phyloP scores from a whole-genome alignment of 2,797 vertebrate species.

The Spinibarbus caldwelli region DNA sequence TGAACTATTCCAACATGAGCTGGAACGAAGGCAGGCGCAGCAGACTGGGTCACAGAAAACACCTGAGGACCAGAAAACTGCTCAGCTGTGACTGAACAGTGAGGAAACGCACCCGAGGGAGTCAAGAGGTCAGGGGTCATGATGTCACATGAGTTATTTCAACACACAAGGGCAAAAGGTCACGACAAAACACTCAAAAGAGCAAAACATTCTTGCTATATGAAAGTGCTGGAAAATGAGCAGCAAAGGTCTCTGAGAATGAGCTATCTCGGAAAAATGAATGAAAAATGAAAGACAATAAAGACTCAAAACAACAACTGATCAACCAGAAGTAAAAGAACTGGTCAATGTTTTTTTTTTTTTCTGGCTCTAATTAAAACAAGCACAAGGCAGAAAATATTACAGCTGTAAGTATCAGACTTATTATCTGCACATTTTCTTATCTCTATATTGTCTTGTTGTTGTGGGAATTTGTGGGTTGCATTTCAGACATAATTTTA shows the following conservation, averaged over 20 bases:
- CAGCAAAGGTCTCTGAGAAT: background rate
- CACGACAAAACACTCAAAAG: background rate
- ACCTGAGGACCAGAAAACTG: background rate
- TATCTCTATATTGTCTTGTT: background rate
- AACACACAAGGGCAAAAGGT: background rate
- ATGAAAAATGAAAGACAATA: background rate
- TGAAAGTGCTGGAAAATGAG: background rate
- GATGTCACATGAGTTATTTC: background rate
- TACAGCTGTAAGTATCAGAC: background rate
- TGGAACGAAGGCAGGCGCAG: slow-evolving; percentile 10
- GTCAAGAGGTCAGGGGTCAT: background rate
- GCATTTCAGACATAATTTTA: background rate
- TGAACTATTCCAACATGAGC: slow-evolving; percentile 11
- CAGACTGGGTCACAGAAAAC: background rate
- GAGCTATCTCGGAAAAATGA: background rate
- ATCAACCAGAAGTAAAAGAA: background rate
- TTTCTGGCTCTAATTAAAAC: background rate
- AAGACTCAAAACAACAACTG: background rate
- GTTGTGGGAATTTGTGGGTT: background rate
- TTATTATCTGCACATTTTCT: background rate
- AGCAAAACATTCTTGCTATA: background rate
- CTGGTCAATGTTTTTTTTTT: too few relatives aligned
- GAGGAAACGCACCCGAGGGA: background rate
- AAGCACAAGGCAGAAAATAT: background rate
- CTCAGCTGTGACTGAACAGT: background rate